Base-by-base conservation (phyloP, 2,113 vertebrate genomes). In the Seriola dumerili region DNA sequence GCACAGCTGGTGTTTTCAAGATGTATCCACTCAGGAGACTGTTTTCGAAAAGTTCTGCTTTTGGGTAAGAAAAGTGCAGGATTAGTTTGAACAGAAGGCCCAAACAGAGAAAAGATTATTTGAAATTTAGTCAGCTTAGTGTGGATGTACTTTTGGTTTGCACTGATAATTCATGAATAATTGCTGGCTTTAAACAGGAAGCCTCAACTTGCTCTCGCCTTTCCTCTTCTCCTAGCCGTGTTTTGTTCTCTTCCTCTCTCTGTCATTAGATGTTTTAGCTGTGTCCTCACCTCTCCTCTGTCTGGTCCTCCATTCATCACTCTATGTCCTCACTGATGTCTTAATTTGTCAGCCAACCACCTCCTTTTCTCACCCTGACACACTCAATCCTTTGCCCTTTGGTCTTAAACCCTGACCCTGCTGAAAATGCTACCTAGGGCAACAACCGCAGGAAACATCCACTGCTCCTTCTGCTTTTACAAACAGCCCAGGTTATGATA, bases 301-400 rank as follows among this genome's bases (percentile, higher is more conserved):
- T 50, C 57, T 52, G 2, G n/a, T 46, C 50, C 34, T 55, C 25
- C 77, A 85, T 84, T 84, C 72, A 80, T 89, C 85, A 85, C 71
- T 52, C 25, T 82, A 36, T 57, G 42, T 88, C 72, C 72, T 76
- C 59, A n/a, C 21, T 6, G 64, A 67, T 83, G 82, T 40, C 44
- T 65, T 73, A 67, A 89, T 87, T 84, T 87, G 86, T 88, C 86
- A 78, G 52, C 72, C 23, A 11, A 12, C 29, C 52, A 13, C 69
- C 70, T 54, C 29, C 52, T 13, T 21, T 38, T 12, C 62, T 79
- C 72, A 57, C 44, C 42, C 44, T 58, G 50, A 78, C 42, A 71
- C 75, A 38, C 79, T 82, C 57, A 58, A 54, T 72, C 73, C 10
- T 54, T 85, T 75, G 66, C 48, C 84, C 69, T 85, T 68, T 86